Conservation (phyloP, 2,888 invertebrate genomes). For the Capitulum mitella region DNA sequence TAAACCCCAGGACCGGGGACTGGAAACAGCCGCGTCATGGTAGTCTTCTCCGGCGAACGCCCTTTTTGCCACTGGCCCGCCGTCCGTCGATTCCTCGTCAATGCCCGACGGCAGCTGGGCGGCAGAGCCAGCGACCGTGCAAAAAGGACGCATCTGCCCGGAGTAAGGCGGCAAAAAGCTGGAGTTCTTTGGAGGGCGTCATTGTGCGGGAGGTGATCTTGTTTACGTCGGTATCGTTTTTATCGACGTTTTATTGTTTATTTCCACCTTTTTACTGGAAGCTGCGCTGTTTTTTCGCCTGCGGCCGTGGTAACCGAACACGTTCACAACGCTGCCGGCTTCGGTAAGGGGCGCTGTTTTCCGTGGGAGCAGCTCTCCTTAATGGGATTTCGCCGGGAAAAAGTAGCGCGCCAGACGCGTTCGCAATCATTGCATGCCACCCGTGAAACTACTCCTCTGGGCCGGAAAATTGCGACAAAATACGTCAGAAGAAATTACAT, state of each 20-base stretch:
- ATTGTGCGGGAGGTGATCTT: slow-evolving; percentile 14
- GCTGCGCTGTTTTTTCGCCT: background rate
- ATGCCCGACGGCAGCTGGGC: slow-evolving; percentile 13
- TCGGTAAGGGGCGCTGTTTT: background rate
- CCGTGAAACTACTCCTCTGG: too few species aligned
- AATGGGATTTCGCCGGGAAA: background rate
- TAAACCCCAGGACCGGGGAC: too few species aligned
- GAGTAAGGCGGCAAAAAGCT: background rate
- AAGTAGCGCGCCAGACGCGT: too few species aligned
- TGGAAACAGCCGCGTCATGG: too few species aligned
- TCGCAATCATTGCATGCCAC: too few species aligned
- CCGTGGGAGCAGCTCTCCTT: background rate
- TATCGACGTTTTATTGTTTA: slow-evolving; percentile 49
- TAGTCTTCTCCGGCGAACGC: too few species aligned
- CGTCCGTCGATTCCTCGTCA: background rate
- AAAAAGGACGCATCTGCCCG: background rate
- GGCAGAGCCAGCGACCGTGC: slow-evolving; percentile 9
- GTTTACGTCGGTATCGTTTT: slow-evolving; percentile 28
- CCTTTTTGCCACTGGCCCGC: background rate
- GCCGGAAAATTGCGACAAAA: too few species aligned
- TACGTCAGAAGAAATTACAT: too few species aligned
- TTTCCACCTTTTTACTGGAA: background rate
- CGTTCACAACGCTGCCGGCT: background rate
- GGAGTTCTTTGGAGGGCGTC: background rate
- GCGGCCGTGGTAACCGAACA: background rate